A percentile compares a stretch with the other conserved stretches of the same genome.
These are phyloP conservation scores for Strix uralensis DNA, from an alignment of 2,113 vertebrate species.

Conservation along the genomic window DNA sequence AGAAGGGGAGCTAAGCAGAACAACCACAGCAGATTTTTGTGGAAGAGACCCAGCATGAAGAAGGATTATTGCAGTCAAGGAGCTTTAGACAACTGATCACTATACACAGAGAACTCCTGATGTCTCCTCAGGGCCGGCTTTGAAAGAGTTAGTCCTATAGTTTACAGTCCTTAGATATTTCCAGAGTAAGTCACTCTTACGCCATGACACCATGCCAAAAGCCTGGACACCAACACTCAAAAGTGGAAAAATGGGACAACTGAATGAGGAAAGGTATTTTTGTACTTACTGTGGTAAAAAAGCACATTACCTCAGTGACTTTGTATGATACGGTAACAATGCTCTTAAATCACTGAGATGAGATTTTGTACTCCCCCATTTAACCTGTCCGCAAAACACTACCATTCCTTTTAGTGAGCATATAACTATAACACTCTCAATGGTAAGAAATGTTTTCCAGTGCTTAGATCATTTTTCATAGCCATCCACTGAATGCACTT, in stretches of 20 bases:
- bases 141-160: not conserved
- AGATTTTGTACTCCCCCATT: not conserved
- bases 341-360: not conserved
- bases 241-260: not conserved
- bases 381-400: not conserved
- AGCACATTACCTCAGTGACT: not conserved
- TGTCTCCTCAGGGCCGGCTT: fast-evolving
- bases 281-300: not conserved
- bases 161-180: not conserved
- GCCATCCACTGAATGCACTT: not conserved
- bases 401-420: not conserved
- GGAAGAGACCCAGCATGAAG: not conserved
- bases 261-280: not conserved
- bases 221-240: not conserved
- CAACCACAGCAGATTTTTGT: not conserved
- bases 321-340: not conserved
- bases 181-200: not conserved
- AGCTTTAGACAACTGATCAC: not conserved
- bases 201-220: not conserved
- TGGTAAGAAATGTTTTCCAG: not conserved
- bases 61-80: not conserved
- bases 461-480: not conserved
- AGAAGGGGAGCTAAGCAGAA: not conserved
- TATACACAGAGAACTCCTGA: not conserved
- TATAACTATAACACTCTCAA: not conserved